These are phyloP conservation scores for Cheirogaleus medius DNA, from an alignment of 2,113 vertebrate genomes.

Conservation along the genomic window DNA sequence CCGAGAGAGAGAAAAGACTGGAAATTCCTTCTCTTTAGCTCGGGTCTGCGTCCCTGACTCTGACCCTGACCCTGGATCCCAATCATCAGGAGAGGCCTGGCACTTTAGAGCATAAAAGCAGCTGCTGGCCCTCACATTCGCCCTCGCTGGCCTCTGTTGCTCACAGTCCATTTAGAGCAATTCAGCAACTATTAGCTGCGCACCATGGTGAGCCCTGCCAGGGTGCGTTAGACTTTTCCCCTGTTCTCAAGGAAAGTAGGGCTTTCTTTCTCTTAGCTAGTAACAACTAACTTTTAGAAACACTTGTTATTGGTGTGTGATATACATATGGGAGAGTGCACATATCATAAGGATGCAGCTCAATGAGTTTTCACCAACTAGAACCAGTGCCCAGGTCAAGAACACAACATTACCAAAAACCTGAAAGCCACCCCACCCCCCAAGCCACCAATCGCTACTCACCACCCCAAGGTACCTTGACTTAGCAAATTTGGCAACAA, in stretches of 20 bases:
- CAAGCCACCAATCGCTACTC: not conserved
- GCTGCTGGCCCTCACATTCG: no score
- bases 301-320: not conserved
- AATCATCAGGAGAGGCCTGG: not conserved
- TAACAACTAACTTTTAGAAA: not conserved
- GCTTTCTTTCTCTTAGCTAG: not conserved
- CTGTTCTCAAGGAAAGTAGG: not conserved
- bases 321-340: not conserved
- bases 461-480: not conserved
- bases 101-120: not conserved
- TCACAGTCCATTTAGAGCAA: not conserved
- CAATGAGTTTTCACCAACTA: not conserved
- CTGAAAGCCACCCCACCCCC: not conserved
- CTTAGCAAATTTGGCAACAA: not conserved
- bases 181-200: not conserved
- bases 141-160: not conserved
- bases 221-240: not conserved
- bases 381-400: not conserved
- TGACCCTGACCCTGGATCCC: not conserved
- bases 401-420: not conserved
- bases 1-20: not conserved
- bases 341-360: not conserved
- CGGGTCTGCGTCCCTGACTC: not conserved
- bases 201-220: not conserved
- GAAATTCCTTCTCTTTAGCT: not conserved